Base-by-base conservation (phyloP, 2,888 invertebrate species). In the Morinoia aosen region DNA sequence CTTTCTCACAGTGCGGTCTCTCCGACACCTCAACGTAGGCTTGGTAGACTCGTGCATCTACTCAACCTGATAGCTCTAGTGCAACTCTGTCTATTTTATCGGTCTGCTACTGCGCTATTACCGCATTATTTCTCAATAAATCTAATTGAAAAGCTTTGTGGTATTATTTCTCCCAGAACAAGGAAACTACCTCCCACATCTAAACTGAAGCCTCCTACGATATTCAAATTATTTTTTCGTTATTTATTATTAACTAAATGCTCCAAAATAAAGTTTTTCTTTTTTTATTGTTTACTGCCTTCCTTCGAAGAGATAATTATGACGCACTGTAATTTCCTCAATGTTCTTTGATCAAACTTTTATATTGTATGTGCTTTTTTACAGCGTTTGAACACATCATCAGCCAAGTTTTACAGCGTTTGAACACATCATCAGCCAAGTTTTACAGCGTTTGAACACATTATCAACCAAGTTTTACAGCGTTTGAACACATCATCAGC, bases 61-160 rank as follows among this genome's bases (percentile, higher is more conserved):
- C 64, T 64, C 64, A 25, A 64, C 64, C 64, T 64, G 64, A 25
- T 64, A 64, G 64, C 64, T 16, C 25, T 64, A 64, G 64, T 25
- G 25, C 64, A 64, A 64, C 25, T 64, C 64, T 64, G 64, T 64
- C 64, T 64, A 12, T 64, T 64, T 25, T 64, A 64, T 64, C 64
- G 25, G 64, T 64, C 64, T 64, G 64, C 64, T 64, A 64, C 64
- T 64, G 64, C 64, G 64, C 64, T 64, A 64, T 64, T 64, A 25
- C 64, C 64, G 64, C 64, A 64, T 64, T 64, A 64, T 64, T 64
- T 64, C 64, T 64, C 64, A 64, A 64, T 64, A 64, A 64, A 64
- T 64, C 25, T 64, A 64, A 11, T 25, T 64, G 64, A 64, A 64
- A 64, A 64, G 25, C 25, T 25, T 16, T 64, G 25, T 64, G 25